These are phyloP conservation scores for Gobiocypris rarus DNA, from an alignment of 2,113 vertebrate species.

Conservation along the genomic window DNA sequence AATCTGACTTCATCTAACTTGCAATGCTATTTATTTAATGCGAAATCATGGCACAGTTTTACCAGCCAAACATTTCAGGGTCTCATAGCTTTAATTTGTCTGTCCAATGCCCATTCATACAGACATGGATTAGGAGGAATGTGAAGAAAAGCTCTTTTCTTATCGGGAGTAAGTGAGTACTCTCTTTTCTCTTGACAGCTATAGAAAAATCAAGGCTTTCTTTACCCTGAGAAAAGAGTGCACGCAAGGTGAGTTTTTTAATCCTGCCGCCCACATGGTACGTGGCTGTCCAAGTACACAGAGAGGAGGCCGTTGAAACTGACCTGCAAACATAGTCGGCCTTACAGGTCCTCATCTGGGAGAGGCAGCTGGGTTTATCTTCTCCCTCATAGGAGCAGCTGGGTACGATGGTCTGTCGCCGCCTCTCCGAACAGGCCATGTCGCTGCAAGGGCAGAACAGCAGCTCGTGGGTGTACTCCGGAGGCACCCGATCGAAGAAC, in stretches of 20 bases:
- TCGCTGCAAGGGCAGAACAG: conserved; percentile 93
- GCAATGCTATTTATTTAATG: background rate
- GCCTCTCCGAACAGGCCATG: conserved; percentile 86
- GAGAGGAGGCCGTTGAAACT: conserved; percentile 40
- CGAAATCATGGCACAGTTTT: background rate
- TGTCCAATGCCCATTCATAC: conserved; percentile 5
- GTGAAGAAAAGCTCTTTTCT: background rate
- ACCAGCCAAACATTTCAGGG: background rate
- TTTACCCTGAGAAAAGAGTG: conserved; percentile 29
- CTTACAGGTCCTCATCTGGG: conserved; percentile 83
- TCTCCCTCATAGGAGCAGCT: conserved; percentile 86
- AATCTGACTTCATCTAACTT: background rate
- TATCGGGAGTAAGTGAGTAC: background rate
- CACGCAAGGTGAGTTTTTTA: conserved; percentile 27
- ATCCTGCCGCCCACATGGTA: background rate
- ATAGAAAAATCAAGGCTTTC: conserved; percentile 31
- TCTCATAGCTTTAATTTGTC: background rate
- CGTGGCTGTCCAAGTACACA: background rate
- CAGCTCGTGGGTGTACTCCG: conserved; percentile 86
- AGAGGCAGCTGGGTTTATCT: conserved; percentile 85
- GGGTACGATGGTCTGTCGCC: conserved; percentile 92
- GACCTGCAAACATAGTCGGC: conserved; percentile 91
- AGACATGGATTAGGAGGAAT: conserved; percentile 4
- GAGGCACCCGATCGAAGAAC: conserved; percentile 90
- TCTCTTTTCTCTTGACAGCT: conserved; percentile 1